A percentile compares a stretch with the other conserved stretches of the same genome.
Conservation (phyloP, 2,797 vertebrate genomes). For the Crypturellus tataupa region DNA sequence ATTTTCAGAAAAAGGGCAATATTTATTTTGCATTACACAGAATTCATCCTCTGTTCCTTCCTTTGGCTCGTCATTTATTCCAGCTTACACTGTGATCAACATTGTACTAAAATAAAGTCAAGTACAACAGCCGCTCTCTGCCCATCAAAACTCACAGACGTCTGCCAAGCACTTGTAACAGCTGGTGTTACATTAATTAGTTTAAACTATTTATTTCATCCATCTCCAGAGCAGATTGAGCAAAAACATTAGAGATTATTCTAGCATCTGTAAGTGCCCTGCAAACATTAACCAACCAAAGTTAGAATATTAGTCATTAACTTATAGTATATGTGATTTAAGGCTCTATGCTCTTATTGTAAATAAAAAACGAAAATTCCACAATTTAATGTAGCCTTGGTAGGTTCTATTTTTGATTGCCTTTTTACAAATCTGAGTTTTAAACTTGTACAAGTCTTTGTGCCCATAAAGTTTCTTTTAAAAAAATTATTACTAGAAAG, state of each 20-base stretch:
- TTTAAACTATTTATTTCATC: conserved; percentile 99
- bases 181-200: conserved; percentile 99
- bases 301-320: conserved; percentile 90
- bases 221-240: conserved; percentile 99
- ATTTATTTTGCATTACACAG: conserved; percentile 80
- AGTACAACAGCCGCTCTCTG: conserved; percentile 91
- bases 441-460: conserved; percentile 74
- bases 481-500: conserved; percentile 81
- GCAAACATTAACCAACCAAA: conserved; percentile 97
- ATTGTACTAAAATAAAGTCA: conserved; percentile 98
- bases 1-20: conserved; percentile 75
- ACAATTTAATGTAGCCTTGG: neutral
- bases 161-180: conserved; percentile 99
- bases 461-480: conserved; percentile 74
- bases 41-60: conserved; percentile 83
- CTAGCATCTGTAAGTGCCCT: conserved; percentile 99
- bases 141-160: conserved; percentile 99
- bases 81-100: conserved; percentile 96
- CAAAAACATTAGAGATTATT: conserved; percentile 99
- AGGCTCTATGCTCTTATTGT: conserved; percentile 32
- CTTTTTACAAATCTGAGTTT: conserved; percentile 54
- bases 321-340: conserved; percentile 87
- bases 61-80: conserved; percentile 95
- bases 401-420: conserved; percentile 52
- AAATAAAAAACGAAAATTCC: conserved; percentile 47